A percentile compares a stretch with the other conserved stretches of the same genome.
Evolutionary conservation across 2,888 invertebrate genomes (phyloP).

Genomic region (Serrognathus titanus): DNA sequence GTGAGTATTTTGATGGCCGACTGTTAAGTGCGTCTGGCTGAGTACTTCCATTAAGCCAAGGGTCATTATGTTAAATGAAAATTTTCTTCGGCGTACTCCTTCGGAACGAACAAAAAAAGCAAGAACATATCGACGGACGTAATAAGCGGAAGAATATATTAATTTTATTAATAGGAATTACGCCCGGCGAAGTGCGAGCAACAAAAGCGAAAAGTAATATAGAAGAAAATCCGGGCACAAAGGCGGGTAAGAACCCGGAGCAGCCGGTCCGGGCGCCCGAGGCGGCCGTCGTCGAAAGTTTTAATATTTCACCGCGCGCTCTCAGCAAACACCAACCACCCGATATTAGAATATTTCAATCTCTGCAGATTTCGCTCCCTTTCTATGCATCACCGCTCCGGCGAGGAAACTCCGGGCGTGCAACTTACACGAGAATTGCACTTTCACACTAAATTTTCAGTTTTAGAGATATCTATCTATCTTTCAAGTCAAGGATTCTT

Average conservation of each 20-base stretch:
- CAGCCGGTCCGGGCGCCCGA: constrained; percentile 27
- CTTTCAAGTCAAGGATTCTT: no score
- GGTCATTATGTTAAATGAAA: neutral
- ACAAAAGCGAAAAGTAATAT: constrained; percentile 5
- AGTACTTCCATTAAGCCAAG: neutral
- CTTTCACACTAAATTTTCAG: no score
- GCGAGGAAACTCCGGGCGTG: constrained; percentile 2
- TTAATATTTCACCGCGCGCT: constrained; percentile 37
- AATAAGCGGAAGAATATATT: no score
- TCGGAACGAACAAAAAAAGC: neutral
- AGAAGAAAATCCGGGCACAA: constrained; percentile 12
- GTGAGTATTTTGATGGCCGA: neutral
- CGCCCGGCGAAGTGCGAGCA: neutral
- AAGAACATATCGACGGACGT: no score
- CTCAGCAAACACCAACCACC: constrained; percentile 34
- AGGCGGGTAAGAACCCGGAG: constrained; percentile 3
- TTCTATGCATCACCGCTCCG: constrained; percentile 14
- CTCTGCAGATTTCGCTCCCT: constrained; percentile 41
- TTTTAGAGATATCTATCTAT: no score
- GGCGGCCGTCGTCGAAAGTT: constrained; percentile 32
- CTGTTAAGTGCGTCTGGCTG: neutral
- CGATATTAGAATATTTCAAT: constrained; percentile 50
- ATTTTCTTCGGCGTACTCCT: neutral
- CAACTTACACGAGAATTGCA: no score
- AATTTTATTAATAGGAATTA: no score